Evolutionary conservation across 2,113 vertebrate genomes (phyloP).

Genomic region (Oryzias woworae): DNA sequence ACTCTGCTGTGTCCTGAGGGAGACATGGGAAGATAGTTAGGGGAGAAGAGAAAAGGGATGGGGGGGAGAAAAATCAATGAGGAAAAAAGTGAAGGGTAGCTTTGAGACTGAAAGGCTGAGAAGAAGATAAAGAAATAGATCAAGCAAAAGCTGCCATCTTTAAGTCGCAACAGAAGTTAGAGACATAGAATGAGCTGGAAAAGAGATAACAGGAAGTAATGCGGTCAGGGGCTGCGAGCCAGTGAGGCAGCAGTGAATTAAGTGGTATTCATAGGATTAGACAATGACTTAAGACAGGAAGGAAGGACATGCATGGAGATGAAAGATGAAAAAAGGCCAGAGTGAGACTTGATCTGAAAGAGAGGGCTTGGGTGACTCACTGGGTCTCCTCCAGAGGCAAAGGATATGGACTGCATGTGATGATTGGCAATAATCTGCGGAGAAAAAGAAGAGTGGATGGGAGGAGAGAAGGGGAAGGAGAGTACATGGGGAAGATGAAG

Average conservation of each 20-base stretch:
- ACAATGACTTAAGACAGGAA: constrained; percentile 66
- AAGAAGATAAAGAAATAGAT: constrained; percentile 26
- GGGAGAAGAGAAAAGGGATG: constrained; percentile 4
- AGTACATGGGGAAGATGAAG: constrained; percentile 59
- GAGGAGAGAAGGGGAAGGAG: constrained; percentile 22
- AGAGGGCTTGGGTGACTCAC: constrained; percentile 80
- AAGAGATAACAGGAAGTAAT: constrained; percentile 36
- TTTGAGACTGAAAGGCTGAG: constrained; percentile 34
- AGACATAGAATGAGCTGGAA: constrained; percentile 38
- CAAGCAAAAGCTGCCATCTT: constrained; percentile 33
- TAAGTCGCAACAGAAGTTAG: constrained; percentile 32
- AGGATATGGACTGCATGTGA: constrained; percentile 97
- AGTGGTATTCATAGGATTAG: constrained; percentile 49
- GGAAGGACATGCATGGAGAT: constrained; percentile 43
- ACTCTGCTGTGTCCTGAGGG: constrained; percentile 78
- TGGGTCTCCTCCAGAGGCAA: constrained; percentile 94
- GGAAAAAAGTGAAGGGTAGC: constrained; percentile 35
- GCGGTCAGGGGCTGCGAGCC: constrained; percentile 37
- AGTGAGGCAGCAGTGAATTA: constrained; percentile 32
- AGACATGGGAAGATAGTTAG: constrained; percentile 32
- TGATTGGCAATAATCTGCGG: constrained; percentile 95
- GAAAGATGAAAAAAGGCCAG: constrained; percentile 48
- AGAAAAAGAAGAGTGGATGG: constrained; percentile 35
- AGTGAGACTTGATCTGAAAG: constrained; percentile 39
- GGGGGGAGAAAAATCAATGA: constrained; percentile 12